These are phyloP conservation scores for Chrysochloris asiatica DNA, from an alignment of 2,113 vertebrate species.

Conservation along the genomic window DNA sequence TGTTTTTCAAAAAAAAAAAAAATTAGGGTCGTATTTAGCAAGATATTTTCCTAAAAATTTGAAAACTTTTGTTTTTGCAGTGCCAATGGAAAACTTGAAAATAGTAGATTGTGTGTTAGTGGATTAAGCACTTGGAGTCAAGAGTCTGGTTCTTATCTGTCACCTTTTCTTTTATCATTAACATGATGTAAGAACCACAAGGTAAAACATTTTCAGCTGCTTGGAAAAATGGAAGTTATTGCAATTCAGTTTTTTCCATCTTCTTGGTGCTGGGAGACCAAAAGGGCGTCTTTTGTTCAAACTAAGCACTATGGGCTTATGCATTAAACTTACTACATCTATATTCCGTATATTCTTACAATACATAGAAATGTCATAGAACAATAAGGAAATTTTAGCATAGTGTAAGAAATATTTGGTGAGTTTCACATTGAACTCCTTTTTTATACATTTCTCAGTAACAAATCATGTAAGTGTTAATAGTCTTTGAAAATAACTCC, in stretches of 20 bases:
- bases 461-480: background rate
- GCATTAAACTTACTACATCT: background rate
- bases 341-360: background rate
- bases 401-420: constrained; percentile 43
- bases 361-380: constrained; percentile 7
- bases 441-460: background rate
- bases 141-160: background rate
- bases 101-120: constrained; percentile 4
- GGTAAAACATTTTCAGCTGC: background rate
- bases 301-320: background rate
- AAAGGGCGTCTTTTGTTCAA: background rate
- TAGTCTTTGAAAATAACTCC: constrained; percentile 33
- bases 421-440: background rate
- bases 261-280: constrained; percentile 40
- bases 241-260: background rate
- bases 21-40: constrained; percentile 38
- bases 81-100: background rate
- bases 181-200: background rate
- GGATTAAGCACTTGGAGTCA: background rate
- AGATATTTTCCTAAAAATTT: constrained; percentile 37
- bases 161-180: background rate
- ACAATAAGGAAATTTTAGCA: constrained; percentile 46
- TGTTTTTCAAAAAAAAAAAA: constrained; percentile 53
- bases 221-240: background rate
- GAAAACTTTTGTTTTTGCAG: constrained; percentile 50